Conservation (phyloP, 2,888 invertebrate genomes). For the Scelioninae gen. 1 region DNA sequence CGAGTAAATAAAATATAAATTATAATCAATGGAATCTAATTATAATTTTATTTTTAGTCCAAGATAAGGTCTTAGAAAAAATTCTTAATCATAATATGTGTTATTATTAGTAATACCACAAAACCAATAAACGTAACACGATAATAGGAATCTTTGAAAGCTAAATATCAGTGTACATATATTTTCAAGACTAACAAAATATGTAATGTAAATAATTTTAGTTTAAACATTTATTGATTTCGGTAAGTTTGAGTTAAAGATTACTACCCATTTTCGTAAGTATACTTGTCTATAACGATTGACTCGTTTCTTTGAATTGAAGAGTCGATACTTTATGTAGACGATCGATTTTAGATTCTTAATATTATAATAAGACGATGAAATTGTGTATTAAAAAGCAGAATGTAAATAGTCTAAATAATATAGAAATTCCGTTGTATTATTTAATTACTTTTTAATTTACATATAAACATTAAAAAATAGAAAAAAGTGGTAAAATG, state of each 20-base stretch:
- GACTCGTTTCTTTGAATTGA: not conserved
- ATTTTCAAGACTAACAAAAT: not conserved
- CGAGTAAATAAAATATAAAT: not conserved
- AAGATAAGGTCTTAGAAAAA: constrained; percentile 25
- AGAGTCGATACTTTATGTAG: not conserved
- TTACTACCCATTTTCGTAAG: not conserved
- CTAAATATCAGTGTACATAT: constrained; percentile 19
- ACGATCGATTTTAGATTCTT: not conserved
- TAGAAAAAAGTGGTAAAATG: not conserved
- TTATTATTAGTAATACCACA: constrained; percentile 49
- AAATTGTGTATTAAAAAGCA: not conserved
- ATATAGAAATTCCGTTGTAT: too few relatives aligned
- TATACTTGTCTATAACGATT: not conserved
- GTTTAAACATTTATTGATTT: not conserved
- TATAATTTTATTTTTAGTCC: constrained; percentile 38
- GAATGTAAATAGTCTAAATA: not conserved
- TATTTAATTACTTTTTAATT: too few relatives aligned
- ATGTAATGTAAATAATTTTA: not conserved
- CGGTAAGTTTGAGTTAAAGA: not conserved
- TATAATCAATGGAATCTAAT: constrained; percentile 28
- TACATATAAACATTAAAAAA: not conserved
- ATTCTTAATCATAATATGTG: constrained; percentile 21
- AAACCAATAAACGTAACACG: constrained; percentile 51
- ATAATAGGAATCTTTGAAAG: constrained; percentile 28
- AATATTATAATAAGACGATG: not conserved